phyloP scores from a whole-genome alignment of 2,888 invertebrate species.

The Ischnura elegans region DNA sequence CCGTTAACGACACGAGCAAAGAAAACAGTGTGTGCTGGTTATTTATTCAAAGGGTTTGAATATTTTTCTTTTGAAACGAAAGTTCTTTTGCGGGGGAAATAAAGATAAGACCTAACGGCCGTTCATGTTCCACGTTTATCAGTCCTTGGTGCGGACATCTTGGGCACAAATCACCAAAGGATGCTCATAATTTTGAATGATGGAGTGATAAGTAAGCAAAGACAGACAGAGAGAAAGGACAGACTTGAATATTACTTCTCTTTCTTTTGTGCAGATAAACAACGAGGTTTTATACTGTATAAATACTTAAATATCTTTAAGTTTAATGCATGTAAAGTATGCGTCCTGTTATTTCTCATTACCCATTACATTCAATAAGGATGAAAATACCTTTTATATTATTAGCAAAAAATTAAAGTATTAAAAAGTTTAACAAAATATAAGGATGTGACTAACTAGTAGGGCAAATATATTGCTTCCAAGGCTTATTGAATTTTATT shows the following conservation, averaged over 20 bases:
- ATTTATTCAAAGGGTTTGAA: neutral
- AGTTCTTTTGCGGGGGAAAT: neutral
- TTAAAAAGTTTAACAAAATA: too few species aligned
- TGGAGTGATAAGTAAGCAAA: neutral
- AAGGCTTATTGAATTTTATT: too few species aligned
- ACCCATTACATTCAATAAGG: too few species aligned
- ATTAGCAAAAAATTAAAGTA: too few species aligned
- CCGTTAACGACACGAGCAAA: neutral
- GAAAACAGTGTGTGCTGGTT: neutral
- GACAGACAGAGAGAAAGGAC: too few species aligned
- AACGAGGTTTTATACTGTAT: too few species aligned
- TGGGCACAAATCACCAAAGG: neutral
- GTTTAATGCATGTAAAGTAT: too few species aligned
- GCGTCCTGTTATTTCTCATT: too few species aligned
- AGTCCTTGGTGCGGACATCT: constrained; percentile 20
- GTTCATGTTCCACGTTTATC: neutral
- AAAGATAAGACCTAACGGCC: neutral
- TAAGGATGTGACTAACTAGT: too few species aligned
- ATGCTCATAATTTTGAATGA: constrained; percentile 5
- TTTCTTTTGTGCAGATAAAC: neutral
- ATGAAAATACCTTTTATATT: too few species aligned
- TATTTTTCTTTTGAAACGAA: neutral
- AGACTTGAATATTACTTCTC: neutral
- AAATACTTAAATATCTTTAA: too few species aligned
- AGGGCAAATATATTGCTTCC: too few species aligned